phyloP scores from a whole-genome alignment of 2,113 vertebrate species.

The Pelobates fuscus region DNA sequence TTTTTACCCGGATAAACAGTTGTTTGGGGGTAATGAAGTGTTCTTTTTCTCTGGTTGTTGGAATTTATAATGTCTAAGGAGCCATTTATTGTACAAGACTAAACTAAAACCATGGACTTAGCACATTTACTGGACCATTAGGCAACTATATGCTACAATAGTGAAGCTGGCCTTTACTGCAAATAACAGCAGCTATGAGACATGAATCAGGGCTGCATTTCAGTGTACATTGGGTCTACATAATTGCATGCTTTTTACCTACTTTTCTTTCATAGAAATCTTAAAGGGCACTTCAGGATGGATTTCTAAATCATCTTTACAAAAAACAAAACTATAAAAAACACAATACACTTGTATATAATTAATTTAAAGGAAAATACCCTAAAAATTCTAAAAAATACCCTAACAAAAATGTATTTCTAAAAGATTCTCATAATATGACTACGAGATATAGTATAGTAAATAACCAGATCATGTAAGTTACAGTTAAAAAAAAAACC shows the following conservation, averaged over 20 bases:
- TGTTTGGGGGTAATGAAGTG: constrained; percentile 43
- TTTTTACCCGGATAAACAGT: constrained; percentile 41
- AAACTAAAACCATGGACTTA: constrained; percentile 46
- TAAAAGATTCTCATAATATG: too few species aligned
- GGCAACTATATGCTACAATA: constrained; percentile 32
- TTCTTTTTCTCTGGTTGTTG: constrained; percentile 43
- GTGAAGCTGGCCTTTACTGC: constrained; percentile 21
- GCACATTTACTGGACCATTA: constrained; percentile 47
- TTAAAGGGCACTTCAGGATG: too few species aligned
- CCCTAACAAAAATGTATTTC: too few species aligned
- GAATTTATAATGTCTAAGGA: constrained; percentile 44
- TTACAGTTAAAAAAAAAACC: too few species aligned
- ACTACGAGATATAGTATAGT: too few species aligned
- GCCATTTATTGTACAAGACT: constrained; percentile 42
- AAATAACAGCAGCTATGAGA: constrained; percentile 14
- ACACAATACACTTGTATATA: too few species aligned
- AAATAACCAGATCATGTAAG: too few species aligned
- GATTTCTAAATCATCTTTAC: too few species aligned
- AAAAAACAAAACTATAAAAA: too few species aligned
- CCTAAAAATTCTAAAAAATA: too few species aligned
- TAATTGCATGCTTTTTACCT: not conserved
- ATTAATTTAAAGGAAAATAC: too few species aligned
- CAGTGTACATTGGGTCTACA: not conserved
- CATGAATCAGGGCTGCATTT: not conserved
- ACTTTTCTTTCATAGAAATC: too few species aligned